Conservation (phyloP, 1,140 invertebrate species). For the Drosophila orena region DNA sequence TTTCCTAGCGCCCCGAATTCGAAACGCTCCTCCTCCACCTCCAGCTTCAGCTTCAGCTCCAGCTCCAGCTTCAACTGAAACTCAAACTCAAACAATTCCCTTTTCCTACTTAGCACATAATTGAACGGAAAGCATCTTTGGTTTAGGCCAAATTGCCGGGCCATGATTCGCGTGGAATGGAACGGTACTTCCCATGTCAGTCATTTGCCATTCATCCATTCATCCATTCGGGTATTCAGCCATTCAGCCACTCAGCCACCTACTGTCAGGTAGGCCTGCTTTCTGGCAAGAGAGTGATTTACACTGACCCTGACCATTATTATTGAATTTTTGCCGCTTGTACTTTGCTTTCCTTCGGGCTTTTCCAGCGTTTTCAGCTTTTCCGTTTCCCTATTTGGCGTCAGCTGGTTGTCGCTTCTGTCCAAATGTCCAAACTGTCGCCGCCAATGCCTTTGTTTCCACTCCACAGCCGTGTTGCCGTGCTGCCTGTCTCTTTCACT, state of each 20-base stretch:
- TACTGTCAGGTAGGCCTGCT: slow-evolving; percentile 29
- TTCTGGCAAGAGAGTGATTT: slow-evolving; percentile 48
- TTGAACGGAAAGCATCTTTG: slow-evolving; percentile 67
- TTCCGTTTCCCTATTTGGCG: slow-evolving; percentile 27
- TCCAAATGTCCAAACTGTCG: slow-evolving; percentile 73
- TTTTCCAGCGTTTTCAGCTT: neutral
- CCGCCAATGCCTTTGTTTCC: slow-evolving; percentile 52
- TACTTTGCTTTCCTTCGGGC: slow-evolving; percentile 5
- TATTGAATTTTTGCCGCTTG: slow-evolving; percentile 61
- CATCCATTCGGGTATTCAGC: slow-evolving; percentile 36
- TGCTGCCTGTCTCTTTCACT: slow-evolving; percentile 77
- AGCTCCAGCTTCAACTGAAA: neutral
- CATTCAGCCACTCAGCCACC: slow-evolving; percentile 29
- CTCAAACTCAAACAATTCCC: slow-evolving; percentile 26
- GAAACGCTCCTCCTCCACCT: neutral
- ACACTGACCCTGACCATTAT: slow-evolving; percentile 70
- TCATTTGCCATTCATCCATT: slow-evolving; percentile 68
- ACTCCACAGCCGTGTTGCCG: slow-evolving; percentile 1
- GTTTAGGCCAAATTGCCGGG: slow-evolving; percentile 53
- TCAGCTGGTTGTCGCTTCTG: slow-evolving; percentile 76
- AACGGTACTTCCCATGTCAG: slow-evolving; percentile 76
- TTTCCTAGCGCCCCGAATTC: slow-evolving; percentile 10
- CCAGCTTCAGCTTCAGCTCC: too few species aligned
- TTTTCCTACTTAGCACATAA: slow-evolving; percentile 76
- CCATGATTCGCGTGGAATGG: slow-evolving; percentile 30